Evolutionary conservation across 2,888 invertebrate species (phyloP), one percentile per base, ranked within the genome.

Genomic region (Poecilobothrus nobilitatus): DNA sequence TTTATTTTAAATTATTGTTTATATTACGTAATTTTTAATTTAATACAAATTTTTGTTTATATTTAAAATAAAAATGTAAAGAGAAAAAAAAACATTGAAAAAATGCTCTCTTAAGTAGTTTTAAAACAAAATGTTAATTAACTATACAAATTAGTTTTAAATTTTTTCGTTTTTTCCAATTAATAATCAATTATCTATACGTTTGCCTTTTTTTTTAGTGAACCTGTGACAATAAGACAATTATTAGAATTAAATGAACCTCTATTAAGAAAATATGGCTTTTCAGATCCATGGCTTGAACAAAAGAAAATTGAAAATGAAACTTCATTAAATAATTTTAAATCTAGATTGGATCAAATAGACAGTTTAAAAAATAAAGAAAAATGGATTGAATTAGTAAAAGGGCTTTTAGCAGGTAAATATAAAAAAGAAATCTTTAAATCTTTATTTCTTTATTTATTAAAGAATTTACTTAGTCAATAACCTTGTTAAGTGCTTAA

Each of bases 221-320:
- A 93, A 70, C 90, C 91, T 71, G 85, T 97, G 75, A 95, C 95
- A 71, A 92, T 97, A 72, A 84, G 97, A 77, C 90, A 91, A 78
- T 85, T 98, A 72, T 84, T 98, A 75, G 95, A 97, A 80, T 90
- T 95, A 75, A 92, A 95, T 76, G 95, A 96, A 83, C 94, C 94
- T 77, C 92, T 91, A 77, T 86, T 97, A 79, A 88, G 92, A 76
- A 91, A 94, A 77, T 93, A 91, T 79, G 92, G 94, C 72, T 97
- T 98, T 80, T 90, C 91, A 75, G 97, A 98, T 83, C 91, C 96
- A 64, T 89, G 88, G 89, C 83, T 86, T 71, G 83, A 89, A 84
- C 95, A 95, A 84, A 97, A 97, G 79, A 89, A 89, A 77, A 83
- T 85, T 76, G 97, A 97, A 84, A 97, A 96, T 79, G 88, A 89